A percentile compares a stretch with the other conserved stretches of the same genome.
phyloP scores from a whole-genome alignment of 2,113 vertebrate species.

The Pseudonaja textilis region DNA sequence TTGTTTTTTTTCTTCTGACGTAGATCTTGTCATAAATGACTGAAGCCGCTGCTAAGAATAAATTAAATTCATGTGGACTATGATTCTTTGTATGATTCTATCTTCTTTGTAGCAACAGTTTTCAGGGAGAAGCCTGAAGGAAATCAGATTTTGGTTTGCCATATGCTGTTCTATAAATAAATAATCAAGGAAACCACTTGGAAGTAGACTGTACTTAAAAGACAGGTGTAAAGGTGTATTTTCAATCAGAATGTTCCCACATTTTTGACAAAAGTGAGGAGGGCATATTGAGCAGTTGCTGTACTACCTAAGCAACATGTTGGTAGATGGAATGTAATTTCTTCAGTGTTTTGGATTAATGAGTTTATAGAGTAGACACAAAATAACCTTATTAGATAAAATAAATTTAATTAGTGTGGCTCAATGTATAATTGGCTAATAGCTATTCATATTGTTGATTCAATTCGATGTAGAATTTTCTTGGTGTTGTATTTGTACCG shows the following conservation, averaged over 20 bases:
- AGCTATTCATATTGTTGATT: not conserved
- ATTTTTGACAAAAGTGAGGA: not conserved
- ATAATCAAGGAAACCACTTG: not conserved
- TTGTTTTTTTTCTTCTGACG: slow-evolving; percentile 41
- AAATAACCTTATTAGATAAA: not conserved
- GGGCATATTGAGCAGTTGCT: not conserved
- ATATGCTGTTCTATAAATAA: not conserved
- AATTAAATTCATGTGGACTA: slow-evolving; percentile 61
- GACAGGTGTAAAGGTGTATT: not conserved
- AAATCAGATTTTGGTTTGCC: slow-evolving; percentile 4
- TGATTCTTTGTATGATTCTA: slow-evolving; percentile 27
- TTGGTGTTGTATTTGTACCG: not conserved
- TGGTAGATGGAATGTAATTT: no score
- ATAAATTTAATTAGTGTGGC: not conserved
- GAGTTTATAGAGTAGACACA: not conserved
- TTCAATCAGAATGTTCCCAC: not conserved
- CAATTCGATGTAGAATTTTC: not conserved
- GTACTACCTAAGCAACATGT: not conserved
- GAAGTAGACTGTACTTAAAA: not conserved
- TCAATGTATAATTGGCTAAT: not conserved
- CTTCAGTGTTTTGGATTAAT: not conserved
- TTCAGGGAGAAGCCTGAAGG: not conserved
- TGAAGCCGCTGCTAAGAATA: slow-evolving; percentile 61
- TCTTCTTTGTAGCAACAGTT: not conserved
- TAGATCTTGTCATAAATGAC: slow-evolving; percentile 48